These are phyloP conservation scores for Peromyscus californicus DNA, from an alignment of 2,113 vertebrate genomes.

Conservation along the genomic window DNA sequence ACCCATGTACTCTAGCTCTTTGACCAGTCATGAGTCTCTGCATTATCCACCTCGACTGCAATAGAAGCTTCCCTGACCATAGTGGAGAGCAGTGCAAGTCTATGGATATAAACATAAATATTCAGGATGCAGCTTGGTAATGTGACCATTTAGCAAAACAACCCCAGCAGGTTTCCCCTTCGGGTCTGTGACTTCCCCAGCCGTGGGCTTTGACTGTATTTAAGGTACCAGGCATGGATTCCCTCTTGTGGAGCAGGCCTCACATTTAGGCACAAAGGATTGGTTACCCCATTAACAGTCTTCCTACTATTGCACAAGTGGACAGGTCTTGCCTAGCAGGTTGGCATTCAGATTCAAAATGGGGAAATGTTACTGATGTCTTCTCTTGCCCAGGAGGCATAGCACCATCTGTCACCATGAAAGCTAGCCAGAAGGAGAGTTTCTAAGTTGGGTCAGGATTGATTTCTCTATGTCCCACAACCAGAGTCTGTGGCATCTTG, in stretches of 20 bases:
- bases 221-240: neutral
- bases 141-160: neutral
- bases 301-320: neutral
- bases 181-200: neutral
- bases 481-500: neutral
- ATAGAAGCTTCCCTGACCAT: neutral
- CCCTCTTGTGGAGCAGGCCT: neutral
- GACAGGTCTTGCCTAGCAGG: no score
- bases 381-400: neutral
- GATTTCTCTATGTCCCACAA: neutral
- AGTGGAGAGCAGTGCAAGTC: neutral
- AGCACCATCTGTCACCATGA: neutral
- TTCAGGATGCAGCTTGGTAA: no score
- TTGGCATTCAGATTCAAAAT: neutral
- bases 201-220: neutral
- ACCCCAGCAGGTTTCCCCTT: neutral
- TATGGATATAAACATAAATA: neutral
- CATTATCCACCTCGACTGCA: no score
- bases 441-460: neutral
- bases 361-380: neutral
- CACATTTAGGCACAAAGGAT: no score
- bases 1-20: neutral
- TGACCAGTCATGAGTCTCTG: neutral
- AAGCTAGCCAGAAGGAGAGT: neutral
- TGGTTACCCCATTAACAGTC: neutral